Percentiles rank a stretch among this genome's conserved stretches.
phyloP scores from a whole-genome alignment of 2,888 invertebrate species.

The Nipponacmea schrenckii region DNA sequence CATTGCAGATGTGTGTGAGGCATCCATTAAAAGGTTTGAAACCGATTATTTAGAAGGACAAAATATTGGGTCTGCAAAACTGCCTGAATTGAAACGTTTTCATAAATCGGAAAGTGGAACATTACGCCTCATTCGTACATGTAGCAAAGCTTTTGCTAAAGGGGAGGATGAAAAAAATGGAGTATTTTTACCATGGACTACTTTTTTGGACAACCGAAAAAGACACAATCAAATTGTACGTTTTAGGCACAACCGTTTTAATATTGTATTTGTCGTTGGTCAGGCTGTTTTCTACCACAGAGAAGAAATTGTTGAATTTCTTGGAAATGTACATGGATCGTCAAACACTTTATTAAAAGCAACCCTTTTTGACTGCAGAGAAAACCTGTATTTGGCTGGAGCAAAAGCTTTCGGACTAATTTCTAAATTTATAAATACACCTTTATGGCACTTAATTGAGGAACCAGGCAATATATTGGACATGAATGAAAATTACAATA shows the following conservation, averaged over 20 bases:
- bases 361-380: slow-evolving; percentile 30
- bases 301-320: slow-evolving; percentile 27
- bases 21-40: slow-evolving; percentile 24
- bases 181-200: slow-evolving; percentile 22
- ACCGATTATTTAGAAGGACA: slow-evolving; percentile 20
- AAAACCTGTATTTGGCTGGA: slow-evolving; percentile 31
- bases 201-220: slow-evolving; percentile 19
- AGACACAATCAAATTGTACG: slow-evolving; percentile 20
- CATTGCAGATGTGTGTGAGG: slow-evolving; percentile 31
- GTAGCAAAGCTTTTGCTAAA: slow-evolving; percentile 31
- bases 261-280: slow-evolving; percentile 31
- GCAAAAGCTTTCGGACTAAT: slow-evolving; percentile 37
- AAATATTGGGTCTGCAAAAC: not conserved
- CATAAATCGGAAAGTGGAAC: slow-evolving; percentile 28
- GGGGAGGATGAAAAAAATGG: slow-evolving; percentile 35
- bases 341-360: slow-evolving; percentile 31
- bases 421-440: slow-evolving; percentile 23
- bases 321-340: slow-evolving; percentile 17
- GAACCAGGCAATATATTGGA: slow-evolving; percentile 16
- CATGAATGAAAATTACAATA: slow-evolving; percentile 11
- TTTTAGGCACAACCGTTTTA: slow-evolving; percentile 37
- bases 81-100: slow-evolving; percentile 20
- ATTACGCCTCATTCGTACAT: slow-evolving; percentile 20
- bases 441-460: slow-evolving; percentile 24
- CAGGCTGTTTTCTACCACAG: slow-evolving; percentile 27